Percentiles rank a stretch among this genome's conserved stretches.
phyloP scores from a whole-genome alignment of 2,113 vertebrate species.

The Lasiurus borealis region DNA sequence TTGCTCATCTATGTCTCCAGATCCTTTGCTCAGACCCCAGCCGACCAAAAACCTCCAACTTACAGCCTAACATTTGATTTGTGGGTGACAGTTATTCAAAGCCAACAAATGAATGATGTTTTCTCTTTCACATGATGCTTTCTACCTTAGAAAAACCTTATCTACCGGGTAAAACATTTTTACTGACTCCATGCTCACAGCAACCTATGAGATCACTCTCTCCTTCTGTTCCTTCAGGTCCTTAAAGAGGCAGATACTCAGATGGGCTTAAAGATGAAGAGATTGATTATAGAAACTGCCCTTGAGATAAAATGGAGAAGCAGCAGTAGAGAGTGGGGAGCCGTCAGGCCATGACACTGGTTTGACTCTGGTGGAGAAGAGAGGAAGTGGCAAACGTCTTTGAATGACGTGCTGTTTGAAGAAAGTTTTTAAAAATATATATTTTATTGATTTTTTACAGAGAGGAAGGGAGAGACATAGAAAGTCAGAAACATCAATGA shows the following conservation, averaged over 20 bases:
- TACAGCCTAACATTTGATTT: background rate
- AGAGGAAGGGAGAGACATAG: too few species aligned
- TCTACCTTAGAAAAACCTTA: background rate
- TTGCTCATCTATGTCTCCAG: background rate
- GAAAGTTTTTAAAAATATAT: too few species aligned
- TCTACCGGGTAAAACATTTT: background rate
- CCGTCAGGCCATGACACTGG: accelerated
- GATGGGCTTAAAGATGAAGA: background rate
- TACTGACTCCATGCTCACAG: background rate
- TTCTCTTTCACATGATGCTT: background rate
- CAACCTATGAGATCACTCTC: background rate
- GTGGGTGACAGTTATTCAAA: background rate
- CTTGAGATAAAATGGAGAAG: background rate
- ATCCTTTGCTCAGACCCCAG: background rate
- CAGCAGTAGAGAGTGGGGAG: background rate
- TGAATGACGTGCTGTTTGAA: background rate
- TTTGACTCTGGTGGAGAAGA: background rate
- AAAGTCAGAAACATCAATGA: too few species aligned
- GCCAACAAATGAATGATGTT: background rate
- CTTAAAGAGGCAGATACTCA: background rate
- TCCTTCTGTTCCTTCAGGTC: background rate
- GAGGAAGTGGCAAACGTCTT: background rate
- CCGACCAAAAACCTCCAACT: too few species aligned
- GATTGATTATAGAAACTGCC: background rate
- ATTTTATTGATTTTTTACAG: too few species aligned